Base-by-base conservation (phyloP, 1,140 invertebrate genomes). In the Venturia canescens region DNA sequence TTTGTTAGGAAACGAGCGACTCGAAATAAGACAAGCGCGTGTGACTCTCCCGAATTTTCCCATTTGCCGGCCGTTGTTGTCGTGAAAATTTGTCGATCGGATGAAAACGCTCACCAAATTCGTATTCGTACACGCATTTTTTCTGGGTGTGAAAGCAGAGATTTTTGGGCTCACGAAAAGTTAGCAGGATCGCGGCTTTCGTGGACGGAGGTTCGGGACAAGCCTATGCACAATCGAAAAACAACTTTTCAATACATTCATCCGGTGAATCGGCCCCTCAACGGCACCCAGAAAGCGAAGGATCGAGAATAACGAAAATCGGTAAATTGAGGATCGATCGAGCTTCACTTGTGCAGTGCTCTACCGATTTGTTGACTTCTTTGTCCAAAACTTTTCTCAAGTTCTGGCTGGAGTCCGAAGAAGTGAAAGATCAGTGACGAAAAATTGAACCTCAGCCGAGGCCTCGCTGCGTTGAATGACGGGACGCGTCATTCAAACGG, bases 11-110 rank as follows among this genome's bases (percentile, higher is more conserved):
- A 3, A 50, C 11, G 48, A 50, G 3, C 69, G 21, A 26, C 50
- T 50, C 21, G 21, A 72, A 50, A 72, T 50, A 21, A 50, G 44
- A 72, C 70, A 72, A 23, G 34, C 23, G 16, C 31, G 31, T 34
- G 7, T 34, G 7, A 7, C 3, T 34, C 31, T 34, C 31, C 3
- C 3, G 31, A 3, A 3, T 34, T 34, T 34, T 34, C 31, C 3
- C 3, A 7, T 34, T 34, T 34, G 3, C 7, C 7, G 7, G 7
- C 31, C 7, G 7, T 34, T 34, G 7, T 34, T 34, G 31, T 34
- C 7, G 31, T 3, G 31, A 34, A 34, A 34, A 3, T 34, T 34
- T 34, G 31, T 34, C 31, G 31, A 34, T 34, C 3, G 3, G 31
- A 7, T 3, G 31, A 34, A 3, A 15, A 29, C 23, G 27, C 2